Percentiles rank a stretch among this genome's conserved stretches.
Conservation (phyloP, 2,888 invertebrate species). For the Agriopis leucophaearia region DNA sequence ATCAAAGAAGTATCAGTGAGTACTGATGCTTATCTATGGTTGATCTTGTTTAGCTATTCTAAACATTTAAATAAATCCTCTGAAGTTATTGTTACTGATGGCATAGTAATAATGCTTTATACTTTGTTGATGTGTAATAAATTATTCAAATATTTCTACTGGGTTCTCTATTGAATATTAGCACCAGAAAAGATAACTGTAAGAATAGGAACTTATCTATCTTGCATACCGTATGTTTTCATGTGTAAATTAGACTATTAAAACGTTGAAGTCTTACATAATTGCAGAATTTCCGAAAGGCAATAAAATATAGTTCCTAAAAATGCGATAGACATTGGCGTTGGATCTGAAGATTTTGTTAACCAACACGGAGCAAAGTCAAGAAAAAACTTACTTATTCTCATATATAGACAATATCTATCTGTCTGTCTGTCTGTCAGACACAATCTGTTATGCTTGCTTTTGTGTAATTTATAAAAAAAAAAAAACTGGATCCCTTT, state of each 20-base stretch:
- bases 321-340: too few relatives aligned
- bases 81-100: not conserved
- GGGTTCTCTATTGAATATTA: not conserved
- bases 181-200: not conserved
- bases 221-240: slow-evolving; percentile 7
- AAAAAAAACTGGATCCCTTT: too few relatives aligned
- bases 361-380: too few relatives aligned
- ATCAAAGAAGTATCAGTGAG: not conserved
- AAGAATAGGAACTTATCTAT: not conserved
- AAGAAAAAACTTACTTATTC: too few relatives aligned
- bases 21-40: not conserved
- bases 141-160: slow-evolving; percentile 1
- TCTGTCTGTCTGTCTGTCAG: too few relatives aligned
- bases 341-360: too few relatives aligned
- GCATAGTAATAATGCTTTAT: not conserved
- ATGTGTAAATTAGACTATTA: slow-evolving; percentile 10
- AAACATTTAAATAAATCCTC: not conserved
- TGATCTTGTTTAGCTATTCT: not conserved
- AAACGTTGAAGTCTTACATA: not conserved
- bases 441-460: too few relatives aligned
- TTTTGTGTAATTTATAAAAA: too few relatives aligned
- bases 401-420: too few relatives aligned
- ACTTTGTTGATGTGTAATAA: not conserved
- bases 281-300: too few relatives aligned
- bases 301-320: too few relatives aligned